These are phyloP conservation scores for Physella acuta DNA, from an alignment of 1,140 invertebrate genomes.

Conservation along the genomic window DNA sequence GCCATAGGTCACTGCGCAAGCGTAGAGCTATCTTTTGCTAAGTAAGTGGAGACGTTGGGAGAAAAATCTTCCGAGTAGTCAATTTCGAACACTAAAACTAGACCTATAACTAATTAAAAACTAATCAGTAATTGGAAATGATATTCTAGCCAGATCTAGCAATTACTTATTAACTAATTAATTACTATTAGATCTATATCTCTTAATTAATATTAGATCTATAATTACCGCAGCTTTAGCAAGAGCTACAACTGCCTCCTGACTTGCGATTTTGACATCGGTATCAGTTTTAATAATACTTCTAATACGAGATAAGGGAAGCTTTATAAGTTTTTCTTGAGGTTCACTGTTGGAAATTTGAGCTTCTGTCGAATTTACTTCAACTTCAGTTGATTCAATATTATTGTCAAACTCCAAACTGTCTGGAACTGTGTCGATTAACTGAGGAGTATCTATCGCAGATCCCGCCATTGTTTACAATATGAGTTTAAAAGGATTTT, in stretches of 20 bases:
- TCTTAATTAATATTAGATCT: neutral
- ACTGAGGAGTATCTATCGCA: no score
- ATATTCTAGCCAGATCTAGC: neutral
- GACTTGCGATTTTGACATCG: slow-evolving; percentile 24
- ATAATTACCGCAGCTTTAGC: slow-evolving; percentile 20
- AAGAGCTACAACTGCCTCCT: slow-evolving; percentile 21
- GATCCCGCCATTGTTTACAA: no score
- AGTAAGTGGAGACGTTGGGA: no score
- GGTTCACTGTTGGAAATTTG: neutral
- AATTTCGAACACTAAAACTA: neutral
- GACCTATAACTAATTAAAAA: neutral
- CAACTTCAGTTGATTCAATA: neutral
- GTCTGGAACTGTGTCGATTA: no score
- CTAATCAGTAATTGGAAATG: neutral
- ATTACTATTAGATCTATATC: neutral
- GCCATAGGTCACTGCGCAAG: no score
- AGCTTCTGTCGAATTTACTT: neutral
- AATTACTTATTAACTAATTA: neutral
- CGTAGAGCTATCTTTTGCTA: no score
- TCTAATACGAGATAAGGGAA: slow-evolving; percentile 22
- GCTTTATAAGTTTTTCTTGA: slow-evolving; percentile 23
- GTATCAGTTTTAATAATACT: slow-evolving; percentile 25
- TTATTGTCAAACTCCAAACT: no score
- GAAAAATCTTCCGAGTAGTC: no score
- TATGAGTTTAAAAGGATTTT: no score